Base-by-base conservation (phyloP, 2,113 vertebrate genomes). In the Panthera tigris region DNA sequence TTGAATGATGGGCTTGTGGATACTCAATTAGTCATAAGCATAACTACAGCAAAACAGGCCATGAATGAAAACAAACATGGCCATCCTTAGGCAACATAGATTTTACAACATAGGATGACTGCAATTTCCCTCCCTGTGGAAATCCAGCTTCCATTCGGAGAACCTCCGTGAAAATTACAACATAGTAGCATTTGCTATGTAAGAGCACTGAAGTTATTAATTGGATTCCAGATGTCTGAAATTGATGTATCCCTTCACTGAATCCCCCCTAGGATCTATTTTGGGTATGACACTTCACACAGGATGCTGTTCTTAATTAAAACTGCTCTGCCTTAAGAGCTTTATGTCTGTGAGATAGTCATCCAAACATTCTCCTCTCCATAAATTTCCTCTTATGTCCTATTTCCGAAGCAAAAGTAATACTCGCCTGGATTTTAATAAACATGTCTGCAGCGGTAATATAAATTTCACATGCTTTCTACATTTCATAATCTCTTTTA, bases 231-330 rank as follows among this genome's bases (percentile, higher is more conserved):
- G 91, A 95, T 79, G 83, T 80, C 92, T 95, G 80, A 92, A 90
- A 94, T 48, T 65, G 89, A 89, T 95, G 16, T 48, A 55, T 57
- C 91, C 66, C 68, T 93, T 78, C 82, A 48, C 71, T 9, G 48
- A 94, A 48, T 31, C 39, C 52, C 33, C 36, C 71, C 33, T n/a
- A 66, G 33, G 55, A 81, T 96, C 79, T 96, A 33, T 94, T 98
- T 92, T 69, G 69, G 81, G 50, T 73, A 36, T 39, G 84, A 73
- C 52, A 57, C 89, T 94, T 94, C 71, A 57, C 86, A 91, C 39
- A 86, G 78, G 94, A 68, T 45, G 74, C 41, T 84, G 63, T 45
- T 92, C 91, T 95, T 97, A 95, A 97, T 95, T 87, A 97, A 95
- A 86, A 87, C 4, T 61, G 65, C 63, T 71, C 91, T 87, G 83